Percentiles rank a stretch among this genome's conserved stretches.
Evolutionary conservation across 1,140 invertebrate species (phyloP).

Genomic region (Drosophila tani): DNA sequence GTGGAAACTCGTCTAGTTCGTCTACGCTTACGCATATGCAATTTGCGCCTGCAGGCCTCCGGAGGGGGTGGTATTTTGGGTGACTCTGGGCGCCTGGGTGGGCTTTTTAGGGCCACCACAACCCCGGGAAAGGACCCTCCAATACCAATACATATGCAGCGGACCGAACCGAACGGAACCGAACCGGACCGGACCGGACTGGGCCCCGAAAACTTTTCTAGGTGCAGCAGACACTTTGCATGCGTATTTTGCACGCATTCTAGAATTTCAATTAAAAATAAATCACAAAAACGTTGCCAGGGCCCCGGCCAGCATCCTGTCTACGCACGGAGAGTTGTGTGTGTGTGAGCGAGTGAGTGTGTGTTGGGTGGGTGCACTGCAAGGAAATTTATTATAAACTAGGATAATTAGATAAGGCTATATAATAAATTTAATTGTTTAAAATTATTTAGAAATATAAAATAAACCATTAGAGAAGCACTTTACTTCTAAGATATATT

Average conservation of each 20-base stretch:
- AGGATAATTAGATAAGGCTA: too few species aligned
- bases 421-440: too few species aligned
- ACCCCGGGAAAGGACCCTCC: slow-evolving; percentile 8
- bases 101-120: not conserved
- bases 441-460: not conserved
- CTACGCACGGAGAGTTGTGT: not conserved
- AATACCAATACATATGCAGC: slow-evolving; percentile 49
- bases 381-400: not conserved
- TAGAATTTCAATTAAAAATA: slow-evolving; percentile 85
- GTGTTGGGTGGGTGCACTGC: slow-evolving; percentile 11
- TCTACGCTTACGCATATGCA: slow-evolving; percentile 70
- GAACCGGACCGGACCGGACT: slow-evolving; percentile 4
- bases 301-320: slow-evolving; percentile 30
- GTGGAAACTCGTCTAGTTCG: slow-evolving; percentile 34
- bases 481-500: too few species aligned
- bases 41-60: slow-evolving; percentile 76
- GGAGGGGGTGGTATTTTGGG: slow-evolving; percentile 30
- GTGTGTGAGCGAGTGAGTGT: slow-evolving; percentile 12
- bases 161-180: slow-evolving; percentile 28
- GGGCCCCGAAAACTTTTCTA: slow-evolving; percentile 66
- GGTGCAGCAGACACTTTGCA: slow-evolving; percentile 82
- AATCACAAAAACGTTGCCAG: slow-evolving; percentile 83
- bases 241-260: slow-evolving; percentile 85
- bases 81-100: slow-evolving; percentile 4
- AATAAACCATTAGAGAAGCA: not conserved